Conservation (phyloP, 2,797 vertebrate species). For the Erethizon dorsatum region DNA sequence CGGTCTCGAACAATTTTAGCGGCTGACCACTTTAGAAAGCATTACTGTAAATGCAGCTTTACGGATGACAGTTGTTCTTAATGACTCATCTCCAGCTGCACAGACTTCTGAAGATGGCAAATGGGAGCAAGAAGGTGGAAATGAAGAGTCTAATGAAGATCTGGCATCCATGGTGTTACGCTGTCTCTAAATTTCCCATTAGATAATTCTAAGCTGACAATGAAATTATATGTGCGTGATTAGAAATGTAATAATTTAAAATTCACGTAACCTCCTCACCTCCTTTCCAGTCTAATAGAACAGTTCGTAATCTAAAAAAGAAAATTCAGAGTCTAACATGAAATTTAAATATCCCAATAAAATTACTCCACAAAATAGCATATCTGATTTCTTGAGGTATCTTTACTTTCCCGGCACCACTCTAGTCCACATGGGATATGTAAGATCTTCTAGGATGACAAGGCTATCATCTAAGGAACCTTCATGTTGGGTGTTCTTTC, state of each 20-base stretch:
- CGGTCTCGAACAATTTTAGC: slow-evolving; percentile 26
- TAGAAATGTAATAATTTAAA: slow-evolving; percentile 43
- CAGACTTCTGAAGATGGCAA: slow-evolving; percentile 20
- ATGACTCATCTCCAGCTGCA: slow-evolving; percentile 66
- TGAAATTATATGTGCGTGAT: neutral
- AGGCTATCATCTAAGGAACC: slow-evolving; percentile 8
- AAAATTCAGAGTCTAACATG: slow-evolving; percentile 2
- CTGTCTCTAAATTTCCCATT: neutral
- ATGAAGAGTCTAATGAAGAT: slow-evolving; percentile 9
- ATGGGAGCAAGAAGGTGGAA: slow-evolving; percentile 21
- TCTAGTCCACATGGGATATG: neutral
- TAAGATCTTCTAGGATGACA: neutral
- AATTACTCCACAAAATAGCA: slow-evolving; percentile 36
- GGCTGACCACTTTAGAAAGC: slow-evolving; percentile 71
- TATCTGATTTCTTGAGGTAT: slow-evolving; percentile 9
- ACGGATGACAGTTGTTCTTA: slow-evolving; percentile 34
- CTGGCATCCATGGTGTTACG: neutral
- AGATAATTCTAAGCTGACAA: slow-evolving; percentile 35
- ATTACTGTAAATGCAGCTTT: slow-evolving; percentile 43
- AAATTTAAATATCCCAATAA: slow-evolving; percentile 56
- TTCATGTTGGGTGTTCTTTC: slow-evolving; percentile 12
- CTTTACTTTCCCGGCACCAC: slow-evolving; percentile 16
- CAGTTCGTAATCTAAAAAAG: neutral
- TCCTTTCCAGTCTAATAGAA: slow-evolving; percentile 11
- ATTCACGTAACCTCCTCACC: neutral